phyloP scores from a whole-genome alignment of 2,888 invertebrate species.

The Thysanoteuthis rhombus region DNA sequence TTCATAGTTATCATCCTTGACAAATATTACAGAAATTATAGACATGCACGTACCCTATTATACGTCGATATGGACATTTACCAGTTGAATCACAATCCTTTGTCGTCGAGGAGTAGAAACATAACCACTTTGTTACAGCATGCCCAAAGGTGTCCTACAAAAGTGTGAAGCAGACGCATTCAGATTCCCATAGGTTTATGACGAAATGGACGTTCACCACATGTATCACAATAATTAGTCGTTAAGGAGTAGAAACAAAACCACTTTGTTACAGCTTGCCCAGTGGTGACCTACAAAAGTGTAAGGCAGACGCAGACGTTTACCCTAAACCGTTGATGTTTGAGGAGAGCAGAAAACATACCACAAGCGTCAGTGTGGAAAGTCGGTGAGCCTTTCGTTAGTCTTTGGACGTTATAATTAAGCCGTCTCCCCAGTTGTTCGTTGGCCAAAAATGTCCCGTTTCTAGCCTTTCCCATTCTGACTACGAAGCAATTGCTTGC shows the following conservation, averaged over 20 bases:
- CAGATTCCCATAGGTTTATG: neutral
- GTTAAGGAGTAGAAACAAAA: neutral
- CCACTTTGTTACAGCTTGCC: no score
- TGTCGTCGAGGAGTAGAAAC: no score
- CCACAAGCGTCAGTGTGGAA: neutral
- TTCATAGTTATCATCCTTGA: no score
- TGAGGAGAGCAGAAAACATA: no score
- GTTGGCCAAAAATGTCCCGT: neutral
- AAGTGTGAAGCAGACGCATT: neutral
- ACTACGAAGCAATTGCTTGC: neutral
- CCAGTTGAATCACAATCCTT: no score
- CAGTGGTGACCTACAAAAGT: neutral
- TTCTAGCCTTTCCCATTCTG: neutral
- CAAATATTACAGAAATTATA: no score
- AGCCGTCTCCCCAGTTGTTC: neutral
- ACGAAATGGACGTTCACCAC: neutral
- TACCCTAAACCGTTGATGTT: no score
- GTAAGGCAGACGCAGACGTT: no score
- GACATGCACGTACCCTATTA: no score
- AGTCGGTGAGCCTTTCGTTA: neutral
- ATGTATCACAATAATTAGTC: neutral
- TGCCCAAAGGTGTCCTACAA: neutral
- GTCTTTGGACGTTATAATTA: neutral
- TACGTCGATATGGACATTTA: no score
- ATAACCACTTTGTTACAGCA: neutral